Conservation (phyloP, 2,113 vertebrate species). For the Plectropomus leopardus region DNA sequence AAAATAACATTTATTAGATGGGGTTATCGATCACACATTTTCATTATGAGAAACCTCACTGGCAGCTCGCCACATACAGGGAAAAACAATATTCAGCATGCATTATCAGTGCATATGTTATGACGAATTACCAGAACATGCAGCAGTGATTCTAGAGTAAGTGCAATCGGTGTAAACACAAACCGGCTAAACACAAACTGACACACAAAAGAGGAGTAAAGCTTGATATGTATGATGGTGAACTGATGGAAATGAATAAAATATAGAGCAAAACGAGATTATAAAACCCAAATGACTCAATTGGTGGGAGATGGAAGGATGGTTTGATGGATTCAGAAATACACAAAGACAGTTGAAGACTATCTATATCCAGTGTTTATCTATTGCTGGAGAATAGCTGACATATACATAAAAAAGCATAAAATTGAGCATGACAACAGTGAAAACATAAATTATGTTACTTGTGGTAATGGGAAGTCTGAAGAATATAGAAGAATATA, state of each 20-base stretch:
- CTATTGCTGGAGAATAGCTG: neutral
- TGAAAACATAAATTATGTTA: neutral
- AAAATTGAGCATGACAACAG: neutral
- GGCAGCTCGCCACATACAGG: constrained; percentile 15
- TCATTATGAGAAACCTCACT: constrained; percentile 31
- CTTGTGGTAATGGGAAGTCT: too few species aligned
- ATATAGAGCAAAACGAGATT: neutral
- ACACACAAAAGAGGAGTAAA: constrained; percentile 4
- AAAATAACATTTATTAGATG: constrained; percentile 22
- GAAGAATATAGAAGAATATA: neutral
- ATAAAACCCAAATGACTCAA: constrained; percentile 3
- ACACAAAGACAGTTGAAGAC: neutral
- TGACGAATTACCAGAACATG: constrained; percentile 7
- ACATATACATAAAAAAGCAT: neutral
- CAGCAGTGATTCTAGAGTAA: neutral
- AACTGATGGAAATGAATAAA: constrained; percentile 3
- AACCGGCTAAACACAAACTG: neutral
- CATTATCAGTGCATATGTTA: constrained; percentile 26
- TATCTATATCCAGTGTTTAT: neutral
- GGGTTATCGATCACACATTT: constrained; percentile 45
- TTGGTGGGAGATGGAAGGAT: neutral
- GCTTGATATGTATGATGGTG: neutral
- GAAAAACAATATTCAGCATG: constrained; percentile 7
- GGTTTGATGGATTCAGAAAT: neutral
- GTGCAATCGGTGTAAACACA: constrained; percentile 6